A percentile compares a stretch with the other conserved stretches of the same genome.
phyloP scores from a whole-genome alignment of 1,140 invertebrate species.

The Amyelois transitella region DNA sequence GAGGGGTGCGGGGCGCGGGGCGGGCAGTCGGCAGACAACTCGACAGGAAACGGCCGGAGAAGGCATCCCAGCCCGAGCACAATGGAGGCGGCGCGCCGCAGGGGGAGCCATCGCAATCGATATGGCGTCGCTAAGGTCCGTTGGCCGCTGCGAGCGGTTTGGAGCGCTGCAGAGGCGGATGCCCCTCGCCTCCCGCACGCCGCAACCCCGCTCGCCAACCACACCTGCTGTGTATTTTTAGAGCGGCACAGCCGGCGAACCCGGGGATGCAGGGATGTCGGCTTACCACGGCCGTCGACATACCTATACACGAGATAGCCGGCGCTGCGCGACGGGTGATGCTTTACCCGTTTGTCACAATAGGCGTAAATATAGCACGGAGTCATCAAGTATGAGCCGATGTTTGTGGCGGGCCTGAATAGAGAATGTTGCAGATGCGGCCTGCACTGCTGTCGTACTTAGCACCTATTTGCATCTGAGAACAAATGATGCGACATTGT shows the following conservation, averaged over 20 bases:
- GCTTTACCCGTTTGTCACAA: conserved; percentile 46
- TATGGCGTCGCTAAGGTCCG: conserved; percentile 72
- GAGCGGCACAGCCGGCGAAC: conserved; percentile 53
- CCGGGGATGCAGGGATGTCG: conserved; percentile 60
- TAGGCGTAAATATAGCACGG: conserved; percentile 51
- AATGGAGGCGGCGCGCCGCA: conserved; percentile 66
- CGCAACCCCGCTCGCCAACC: conserved; percentile 40
- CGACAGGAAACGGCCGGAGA: conserved; percentile 61
- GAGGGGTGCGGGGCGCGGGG: conserved; percentile 24
- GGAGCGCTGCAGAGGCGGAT: conserved; percentile 66
- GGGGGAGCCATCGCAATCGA: conserved; percentile 72
- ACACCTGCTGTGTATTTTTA: conserved; percentile 72
- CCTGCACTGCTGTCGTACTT: not conserved
- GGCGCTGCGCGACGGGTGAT: conserved; percentile 29
- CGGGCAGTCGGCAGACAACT: conserved; percentile 39
- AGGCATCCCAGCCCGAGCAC: conserved; percentile 62
- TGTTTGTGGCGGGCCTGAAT: not conserved
- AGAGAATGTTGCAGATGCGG: not conserved
- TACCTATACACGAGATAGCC: conserved; percentile 26
- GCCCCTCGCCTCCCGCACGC: conserved; percentile 46
- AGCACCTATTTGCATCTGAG: not conserved
- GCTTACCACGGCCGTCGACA: conserved; percentile 43
- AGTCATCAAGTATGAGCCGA: conserved; percentile 12
- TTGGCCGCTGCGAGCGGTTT: conserved; percentile 66
- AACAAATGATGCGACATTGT: not conserved